These are phyloP conservation scores for Caretta caretta DNA, from an alignment of 2,113 vertebrate species.

Conservation along the genomic window DNA sequence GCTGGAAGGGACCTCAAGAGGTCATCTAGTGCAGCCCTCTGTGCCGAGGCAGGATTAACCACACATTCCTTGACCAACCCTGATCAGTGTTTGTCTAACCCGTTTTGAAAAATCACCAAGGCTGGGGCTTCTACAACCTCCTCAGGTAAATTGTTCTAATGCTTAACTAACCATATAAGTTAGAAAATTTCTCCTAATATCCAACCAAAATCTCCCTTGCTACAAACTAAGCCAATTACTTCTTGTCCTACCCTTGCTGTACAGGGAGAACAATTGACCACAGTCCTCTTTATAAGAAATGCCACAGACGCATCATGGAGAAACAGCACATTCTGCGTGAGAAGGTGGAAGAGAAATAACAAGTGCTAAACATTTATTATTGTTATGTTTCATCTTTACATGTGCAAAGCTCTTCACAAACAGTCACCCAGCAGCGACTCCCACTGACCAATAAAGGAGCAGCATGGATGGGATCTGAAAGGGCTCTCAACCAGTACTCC, in stretches of 20 bases:
- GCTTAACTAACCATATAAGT: background rate
- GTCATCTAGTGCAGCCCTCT: background rate
- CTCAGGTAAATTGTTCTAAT: background rate
- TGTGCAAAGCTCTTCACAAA: background rate
- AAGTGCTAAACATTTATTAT: background rate
- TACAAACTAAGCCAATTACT: background rate
- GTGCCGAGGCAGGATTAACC: background rate
- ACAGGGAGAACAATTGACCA: background rate
- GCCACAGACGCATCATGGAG: background rate
- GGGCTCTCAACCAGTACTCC: background rate
- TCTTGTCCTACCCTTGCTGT: background rate
- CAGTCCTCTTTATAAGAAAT: background rate
- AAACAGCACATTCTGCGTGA: background rate
- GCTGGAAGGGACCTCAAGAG: background rate
- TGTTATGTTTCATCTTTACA: accelerated
- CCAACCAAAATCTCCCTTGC: background rate
- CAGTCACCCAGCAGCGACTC: background rate
- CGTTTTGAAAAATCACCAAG: background rate
- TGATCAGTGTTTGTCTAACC: background rate
- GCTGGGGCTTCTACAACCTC: background rate
- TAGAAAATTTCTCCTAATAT: background rate
- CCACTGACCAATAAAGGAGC: background rate
- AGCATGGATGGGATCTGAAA: accelerated
- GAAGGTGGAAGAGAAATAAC: background rate
- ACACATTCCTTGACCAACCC: background rate